Percentiles rank a stretch among this genome's conserved stretches.
Evolutionary conservation across 2,797 vertebrate genomes (phyloP).

Genomic region (Botia almorhae): DNA sequence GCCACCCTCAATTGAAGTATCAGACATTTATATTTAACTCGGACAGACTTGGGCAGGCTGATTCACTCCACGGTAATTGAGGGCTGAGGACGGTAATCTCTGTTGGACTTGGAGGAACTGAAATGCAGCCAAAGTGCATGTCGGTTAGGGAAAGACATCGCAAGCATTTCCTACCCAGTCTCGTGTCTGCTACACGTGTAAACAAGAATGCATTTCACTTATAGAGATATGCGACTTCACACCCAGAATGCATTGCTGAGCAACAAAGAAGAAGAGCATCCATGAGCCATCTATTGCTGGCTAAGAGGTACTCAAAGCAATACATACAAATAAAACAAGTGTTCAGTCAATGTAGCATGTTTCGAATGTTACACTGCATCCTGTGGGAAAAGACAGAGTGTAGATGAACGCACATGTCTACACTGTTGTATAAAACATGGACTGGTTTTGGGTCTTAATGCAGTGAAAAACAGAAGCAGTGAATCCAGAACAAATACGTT

Average conservation of each 20-base stretch:
- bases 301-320: background rate
- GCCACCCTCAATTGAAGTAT: constrained; percentile 30
- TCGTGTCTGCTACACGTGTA: background rate
- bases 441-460: background rate
- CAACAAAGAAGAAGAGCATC: background rate
- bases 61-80: constrained; percentile 45
- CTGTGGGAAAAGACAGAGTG: background rate
- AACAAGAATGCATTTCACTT: constrained; percentile 1
- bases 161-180: constrained; percentile 15
- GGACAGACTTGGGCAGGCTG: constrained; percentile 17
- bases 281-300: background rate
- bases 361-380: background rate
- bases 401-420: background rate
- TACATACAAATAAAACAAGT: background rate
- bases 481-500: background rate
- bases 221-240: background rate
- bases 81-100: constrained; percentile 30
- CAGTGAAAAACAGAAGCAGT: background rate
- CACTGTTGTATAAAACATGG: background rate
- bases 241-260: background rate
- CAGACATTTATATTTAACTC: constrained; percentile 44
- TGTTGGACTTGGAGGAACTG: constrained; percentile 4
- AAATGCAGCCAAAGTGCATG: constrained; percentile 12
- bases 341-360: background rate
- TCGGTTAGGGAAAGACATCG: constrained; percentile 14